Evolutionary conservation across 2,113 vertebrate genomes (phyloP).

Genomic region (Platichthys flesus): DNA sequence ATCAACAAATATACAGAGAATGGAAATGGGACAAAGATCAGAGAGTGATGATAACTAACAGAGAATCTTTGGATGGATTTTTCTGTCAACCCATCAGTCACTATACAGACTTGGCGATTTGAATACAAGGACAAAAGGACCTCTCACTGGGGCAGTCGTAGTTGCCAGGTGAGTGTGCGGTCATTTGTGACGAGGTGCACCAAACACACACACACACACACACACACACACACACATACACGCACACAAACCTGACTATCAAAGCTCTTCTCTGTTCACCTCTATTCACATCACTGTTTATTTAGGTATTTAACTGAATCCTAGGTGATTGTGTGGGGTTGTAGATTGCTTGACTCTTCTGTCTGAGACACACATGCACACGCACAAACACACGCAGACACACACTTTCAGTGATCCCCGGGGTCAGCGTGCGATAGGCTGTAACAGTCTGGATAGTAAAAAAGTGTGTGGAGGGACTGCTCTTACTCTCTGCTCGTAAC

Average conservation of each 20-base stretch:
- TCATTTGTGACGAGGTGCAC: slow-evolving; percentile 47
- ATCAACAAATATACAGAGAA: no score
- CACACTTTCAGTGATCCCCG: slow-evolving; percentile 38
- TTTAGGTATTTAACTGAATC: slow-evolving; percentile 62
- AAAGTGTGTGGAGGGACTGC: slow-evolving; percentile 54
- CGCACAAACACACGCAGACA: slow-evolving; percentile 28
- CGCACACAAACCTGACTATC: slow-evolving; percentile 42
- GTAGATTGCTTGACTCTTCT: slow-evolving; percentile 48
- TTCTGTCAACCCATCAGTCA: slow-evolving; percentile 26
- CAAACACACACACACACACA: slow-evolving; percentile 21
- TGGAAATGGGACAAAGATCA: no score
- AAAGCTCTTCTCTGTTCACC: slow-evolving; percentile 46
- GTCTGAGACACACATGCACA: slow-evolving; percentile 36
- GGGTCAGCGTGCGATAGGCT: slow-evolving; percentile 78
- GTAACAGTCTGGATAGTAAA: slow-evolving; percentile 65
- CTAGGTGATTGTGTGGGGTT: slow-evolving; percentile 52
- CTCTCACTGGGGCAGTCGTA: slow-evolving; percentile 18
- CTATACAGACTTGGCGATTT: slow-evolving; percentile 9
- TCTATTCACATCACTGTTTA: slow-evolving; percentile 58
- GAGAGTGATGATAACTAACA: slow-evolving; percentile 11
- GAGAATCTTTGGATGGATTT: slow-evolving; percentile 28
- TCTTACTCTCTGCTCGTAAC: slow-evolving; percentile 46
- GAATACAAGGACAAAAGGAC: slow-evolving; percentile 32
- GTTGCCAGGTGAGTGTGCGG: slow-evolving; percentile 61
- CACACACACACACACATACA: slow-evolving; percentile 35